phyloP scores from a whole-genome alignment of 2,888 invertebrate genomes.

The Agrochola lota region DNA sequence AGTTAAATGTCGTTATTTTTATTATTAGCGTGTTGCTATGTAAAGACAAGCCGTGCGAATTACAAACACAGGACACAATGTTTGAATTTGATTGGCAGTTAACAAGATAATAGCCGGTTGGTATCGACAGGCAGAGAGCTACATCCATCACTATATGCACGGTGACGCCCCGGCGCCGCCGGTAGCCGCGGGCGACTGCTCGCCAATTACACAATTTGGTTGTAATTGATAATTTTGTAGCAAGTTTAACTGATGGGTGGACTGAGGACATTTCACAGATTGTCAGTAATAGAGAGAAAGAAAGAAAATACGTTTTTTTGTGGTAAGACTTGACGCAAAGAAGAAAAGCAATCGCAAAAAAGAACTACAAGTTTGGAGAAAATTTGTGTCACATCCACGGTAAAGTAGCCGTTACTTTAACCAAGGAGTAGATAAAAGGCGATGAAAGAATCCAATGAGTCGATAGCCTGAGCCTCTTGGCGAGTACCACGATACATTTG shows the following conservation, averaged over 20 bases:
- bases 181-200: neutral
- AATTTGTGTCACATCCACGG: neutral
- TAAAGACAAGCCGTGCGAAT: conserved; percentile 46
- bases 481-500: neutral
- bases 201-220: conserved; percentile 20
- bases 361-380: neutral
- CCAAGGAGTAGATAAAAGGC: neutral
- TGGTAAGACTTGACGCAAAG: neutral
- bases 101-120: conserved; percentile 53
- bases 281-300: neutral
- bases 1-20: neutral
- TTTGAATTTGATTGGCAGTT: conserved; percentile 36
- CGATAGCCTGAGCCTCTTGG: neutral
- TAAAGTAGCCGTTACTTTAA: neutral
- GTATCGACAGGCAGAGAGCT: conserved; percentile 35
- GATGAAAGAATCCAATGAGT: neutral
- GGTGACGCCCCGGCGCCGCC: conserved; percentile 5
- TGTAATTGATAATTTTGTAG: conserved; percentile 22
- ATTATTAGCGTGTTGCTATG: neutral
- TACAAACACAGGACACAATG: conserved; percentile 34
- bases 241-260: neutral
- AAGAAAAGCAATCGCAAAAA: neutral
- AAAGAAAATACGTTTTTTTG: neutral
- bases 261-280: neutral
- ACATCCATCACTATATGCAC: neutral